A percentile compares a stretch with the other conserved stretches of the same genome.
These are phyloP conservation scores for Hoplostethus mediterraneus DNA, from an alignment of 2,797 vertebrate species.

Conservation along the genomic window DNA sequence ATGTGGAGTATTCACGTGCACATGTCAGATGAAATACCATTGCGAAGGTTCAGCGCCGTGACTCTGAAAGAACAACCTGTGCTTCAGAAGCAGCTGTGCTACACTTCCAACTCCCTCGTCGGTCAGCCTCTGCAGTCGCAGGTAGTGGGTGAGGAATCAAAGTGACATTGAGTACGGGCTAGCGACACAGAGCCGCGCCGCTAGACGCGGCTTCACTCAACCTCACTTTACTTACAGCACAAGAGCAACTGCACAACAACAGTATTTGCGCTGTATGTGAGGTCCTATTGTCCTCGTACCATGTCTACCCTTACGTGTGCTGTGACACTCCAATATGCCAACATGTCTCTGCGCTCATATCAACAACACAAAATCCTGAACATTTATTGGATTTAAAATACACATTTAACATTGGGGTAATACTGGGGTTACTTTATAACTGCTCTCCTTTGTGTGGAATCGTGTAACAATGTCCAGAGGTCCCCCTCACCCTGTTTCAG, in stretches of 20 bases:
- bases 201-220: background rate
- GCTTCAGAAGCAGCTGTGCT: constrained; percentile 18
- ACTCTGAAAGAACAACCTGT: constrained; percentile 11
- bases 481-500: background rate
- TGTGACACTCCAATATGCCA: too few relatives aligned
- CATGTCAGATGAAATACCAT: constrained; percentile 7
- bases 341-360: too few relatives aligned
- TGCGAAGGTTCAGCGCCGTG: constrained; percentile 2
- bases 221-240: too few relatives aligned
- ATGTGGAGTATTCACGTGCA: background rate
- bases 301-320: too few relatives aligned
- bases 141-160: background rate
- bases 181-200: background rate
- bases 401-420: too few relatives aligned
- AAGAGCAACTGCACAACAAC: too few relatives aligned
- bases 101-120: background rate
- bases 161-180: background rate
- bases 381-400: too few relatives aligned
- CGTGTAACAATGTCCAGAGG: background rate
- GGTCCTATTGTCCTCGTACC: too few relatives aligned
- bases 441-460: background rate
- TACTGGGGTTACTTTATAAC: too few relatives aligned
- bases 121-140: background rate
- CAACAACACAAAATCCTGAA: too few relatives aligned
- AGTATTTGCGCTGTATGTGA: too few relatives aligned